phyloP scores from a whole-genome alignment of 2,797 vertebrate species.

The Halcyon smyrnensis region DNA sequence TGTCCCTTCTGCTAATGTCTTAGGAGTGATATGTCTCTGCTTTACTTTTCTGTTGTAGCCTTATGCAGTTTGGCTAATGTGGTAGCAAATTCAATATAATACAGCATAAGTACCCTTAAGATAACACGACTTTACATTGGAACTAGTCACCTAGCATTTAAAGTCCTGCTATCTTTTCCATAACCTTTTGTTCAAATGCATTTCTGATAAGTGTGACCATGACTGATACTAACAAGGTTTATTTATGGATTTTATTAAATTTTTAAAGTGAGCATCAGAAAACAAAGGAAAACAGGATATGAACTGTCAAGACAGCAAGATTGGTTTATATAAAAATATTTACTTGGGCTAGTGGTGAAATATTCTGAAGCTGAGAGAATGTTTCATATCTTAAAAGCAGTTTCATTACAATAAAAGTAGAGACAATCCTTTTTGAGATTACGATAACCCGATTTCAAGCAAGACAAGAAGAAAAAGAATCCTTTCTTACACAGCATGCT shows the following conservation, averaged over 20 bases:
- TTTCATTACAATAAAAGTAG: neutral
- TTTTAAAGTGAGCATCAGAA: neutral
- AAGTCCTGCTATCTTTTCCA: neutral
- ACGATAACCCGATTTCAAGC: neutral
- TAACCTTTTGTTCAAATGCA: neutral
- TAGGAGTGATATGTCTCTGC: neutral
- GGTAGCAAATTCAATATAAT: neutral
- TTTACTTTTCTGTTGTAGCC: neutral
- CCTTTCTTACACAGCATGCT: neutral
- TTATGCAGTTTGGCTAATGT: neutral
- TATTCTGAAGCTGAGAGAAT: neutral
- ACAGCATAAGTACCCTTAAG: neutral
- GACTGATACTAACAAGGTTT: neutral
- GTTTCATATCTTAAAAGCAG: neutral
- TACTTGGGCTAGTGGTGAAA: neutral
- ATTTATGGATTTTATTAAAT: neutral
- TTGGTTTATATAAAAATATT: neutral
- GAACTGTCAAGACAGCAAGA: neutral
- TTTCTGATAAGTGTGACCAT: neutral
- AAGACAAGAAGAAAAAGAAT: neutral
- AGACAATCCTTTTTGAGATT: neutral
- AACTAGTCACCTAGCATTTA: neutral
- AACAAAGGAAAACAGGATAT: neutral
- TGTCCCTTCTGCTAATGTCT: neutral
- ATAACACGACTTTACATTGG: neutral